phyloP scores from a whole-genome alignment of 2,888 invertebrate species.

The Leptopterna dolabrata region DNA sequence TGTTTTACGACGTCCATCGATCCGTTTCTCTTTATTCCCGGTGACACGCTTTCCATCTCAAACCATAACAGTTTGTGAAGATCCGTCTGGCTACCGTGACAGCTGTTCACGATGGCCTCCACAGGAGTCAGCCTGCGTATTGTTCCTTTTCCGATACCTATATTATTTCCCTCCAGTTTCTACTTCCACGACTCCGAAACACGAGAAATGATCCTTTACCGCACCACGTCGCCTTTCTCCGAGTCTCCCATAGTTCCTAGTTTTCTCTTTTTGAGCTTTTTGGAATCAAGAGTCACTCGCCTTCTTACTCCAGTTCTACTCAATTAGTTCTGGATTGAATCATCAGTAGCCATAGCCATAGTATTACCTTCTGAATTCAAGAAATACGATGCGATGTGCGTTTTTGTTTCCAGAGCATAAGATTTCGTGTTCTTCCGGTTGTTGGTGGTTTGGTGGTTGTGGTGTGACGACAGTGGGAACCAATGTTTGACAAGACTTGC shows the following conservation, averaged over 20 bases:
- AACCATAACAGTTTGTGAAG: not conserved
- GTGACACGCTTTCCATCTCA: not conserved
- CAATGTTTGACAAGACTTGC: too few relatives aligned
- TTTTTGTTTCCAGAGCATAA: too few relatives aligned
- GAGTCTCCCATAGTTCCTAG: not conserved
- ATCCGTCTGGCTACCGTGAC: not conserved
- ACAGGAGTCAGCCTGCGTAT: not conserved
- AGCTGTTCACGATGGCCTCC: constrained; percentile 7
- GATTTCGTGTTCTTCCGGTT: too few relatives aligned
- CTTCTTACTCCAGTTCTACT: too few relatives aligned
- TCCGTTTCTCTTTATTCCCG: not conserved
- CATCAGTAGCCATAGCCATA: too few relatives aligned
- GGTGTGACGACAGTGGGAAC: too few relatives aligned
- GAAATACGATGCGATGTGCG: too few relatives aligned
- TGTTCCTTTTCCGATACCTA: not conserved
- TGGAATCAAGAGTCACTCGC: not conserved
- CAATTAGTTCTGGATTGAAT: too few relatives aligned
- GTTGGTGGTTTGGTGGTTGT: too few relatives aligned
- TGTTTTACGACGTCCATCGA: not conserved
- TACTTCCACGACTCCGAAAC: not conserved
- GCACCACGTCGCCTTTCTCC: not conserved
- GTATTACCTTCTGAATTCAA: too few relatives aligned
- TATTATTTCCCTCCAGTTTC: not conserved
- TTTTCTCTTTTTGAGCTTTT: not conserved
- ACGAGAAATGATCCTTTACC: not conserved